Evolutionary conservation across 1,140 invertebrate species (phyloP).

Genomic region (Acromyrmex heyeri): DNA sequence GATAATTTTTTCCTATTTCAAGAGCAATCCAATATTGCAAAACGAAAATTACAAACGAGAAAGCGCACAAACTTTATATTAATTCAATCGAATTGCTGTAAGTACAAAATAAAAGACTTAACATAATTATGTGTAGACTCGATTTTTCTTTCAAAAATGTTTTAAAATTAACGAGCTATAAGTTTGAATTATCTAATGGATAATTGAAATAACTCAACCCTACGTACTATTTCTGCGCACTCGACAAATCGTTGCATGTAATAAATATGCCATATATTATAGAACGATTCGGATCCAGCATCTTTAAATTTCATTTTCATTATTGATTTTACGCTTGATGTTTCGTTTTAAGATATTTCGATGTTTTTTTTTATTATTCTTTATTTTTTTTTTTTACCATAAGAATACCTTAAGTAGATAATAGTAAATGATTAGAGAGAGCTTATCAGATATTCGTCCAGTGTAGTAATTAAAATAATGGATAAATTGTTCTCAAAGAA

Average conservation of each 20-base stretch:
- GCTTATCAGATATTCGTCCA: constrained; percentile 84
- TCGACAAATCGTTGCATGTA: neutral
- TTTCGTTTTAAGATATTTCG: constrained; percentile 27
- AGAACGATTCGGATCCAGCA: neutral
- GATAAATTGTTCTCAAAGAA: constrained; percentile 29
- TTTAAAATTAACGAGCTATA: neutral
- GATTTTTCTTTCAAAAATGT: constrained; percentile 10
- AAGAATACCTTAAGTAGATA: constrained; percentile 22
- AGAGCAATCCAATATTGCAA: neutral
- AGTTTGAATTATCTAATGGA: neutral
- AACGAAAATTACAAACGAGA: constrained; percentile 13
- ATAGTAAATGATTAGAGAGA: constrained; percentile 57
- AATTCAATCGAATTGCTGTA: constrained; percentile 18
- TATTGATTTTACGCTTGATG: constrained; percentile 22
- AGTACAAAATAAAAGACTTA: constrained; percentile 53
- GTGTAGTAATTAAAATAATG: constrained; percentile 60
- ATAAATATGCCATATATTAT: neutral
- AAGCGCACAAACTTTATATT: neutral
- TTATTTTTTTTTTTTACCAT: neutral
- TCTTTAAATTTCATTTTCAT: neutral
- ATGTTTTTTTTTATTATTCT: neutral
- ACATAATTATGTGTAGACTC: constrained; percentile 16
- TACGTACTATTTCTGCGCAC: neutral
- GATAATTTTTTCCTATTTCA: neutral
- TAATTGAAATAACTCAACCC: neutral